Conservation (phyloP, 1,140 invertebrate species). For the Radopholus similis region DNA sequence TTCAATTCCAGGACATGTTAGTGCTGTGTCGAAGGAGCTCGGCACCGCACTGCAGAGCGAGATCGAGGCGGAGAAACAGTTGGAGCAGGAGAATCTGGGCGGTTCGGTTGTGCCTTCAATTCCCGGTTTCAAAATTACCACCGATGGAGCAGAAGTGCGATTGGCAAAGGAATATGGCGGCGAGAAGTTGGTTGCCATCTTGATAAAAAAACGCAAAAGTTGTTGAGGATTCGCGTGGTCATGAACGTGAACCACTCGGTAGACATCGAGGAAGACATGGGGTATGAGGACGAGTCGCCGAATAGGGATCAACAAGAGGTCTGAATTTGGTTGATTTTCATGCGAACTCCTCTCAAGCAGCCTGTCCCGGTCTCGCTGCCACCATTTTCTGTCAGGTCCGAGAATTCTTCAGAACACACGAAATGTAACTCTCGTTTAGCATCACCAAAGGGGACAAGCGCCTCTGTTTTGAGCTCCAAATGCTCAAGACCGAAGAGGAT, state of each 20-base stretch:
- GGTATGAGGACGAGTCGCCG: slow-evolving; percentile 18
- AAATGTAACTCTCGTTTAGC: neutral
- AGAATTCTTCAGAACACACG: too few species aligned
- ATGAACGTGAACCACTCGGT: slow-evolving; percentile 60
- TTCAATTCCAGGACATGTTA: too few species aligned
- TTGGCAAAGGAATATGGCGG: slow-evolving; percentile 52
- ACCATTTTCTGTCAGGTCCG: slow-evolving; percentile 2
- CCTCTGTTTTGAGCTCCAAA: slow-evolving; percentile 52
- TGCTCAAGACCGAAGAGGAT: slow-evolving; percentile 44
- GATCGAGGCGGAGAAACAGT: slow-evolving; percentile 53
- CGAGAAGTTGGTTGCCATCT: slow-evolving; percentile 41
- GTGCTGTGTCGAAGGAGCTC: slow-evolving; percentile 43
- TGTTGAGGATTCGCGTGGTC: slow-evolving; percentile 50
- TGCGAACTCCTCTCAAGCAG: neutral
- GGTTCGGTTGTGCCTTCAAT: slow-evolving; percentile 44
- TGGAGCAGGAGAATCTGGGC: slow-evolving; percentile 53
- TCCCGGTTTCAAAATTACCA: slow-evolving; percentile 48
- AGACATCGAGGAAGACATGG: slow-evolving; percentile 51
- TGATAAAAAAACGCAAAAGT: neutral
- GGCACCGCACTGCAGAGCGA: slow-evolving; percentile 45
- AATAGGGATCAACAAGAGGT: neutral
- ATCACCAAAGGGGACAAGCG: slow-evolving; percentile 53
- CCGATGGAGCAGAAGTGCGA: slow-evolving; percentile 55
- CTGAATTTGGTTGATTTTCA: neutral
- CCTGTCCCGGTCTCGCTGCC: slow-evolving; percentile 17